Evolutionary conservation across 92 coral and sea anemone species (phyloP), one percentile per base, ranked within the genome.

Genomic region (Zoanthus sociatus): DNA sequence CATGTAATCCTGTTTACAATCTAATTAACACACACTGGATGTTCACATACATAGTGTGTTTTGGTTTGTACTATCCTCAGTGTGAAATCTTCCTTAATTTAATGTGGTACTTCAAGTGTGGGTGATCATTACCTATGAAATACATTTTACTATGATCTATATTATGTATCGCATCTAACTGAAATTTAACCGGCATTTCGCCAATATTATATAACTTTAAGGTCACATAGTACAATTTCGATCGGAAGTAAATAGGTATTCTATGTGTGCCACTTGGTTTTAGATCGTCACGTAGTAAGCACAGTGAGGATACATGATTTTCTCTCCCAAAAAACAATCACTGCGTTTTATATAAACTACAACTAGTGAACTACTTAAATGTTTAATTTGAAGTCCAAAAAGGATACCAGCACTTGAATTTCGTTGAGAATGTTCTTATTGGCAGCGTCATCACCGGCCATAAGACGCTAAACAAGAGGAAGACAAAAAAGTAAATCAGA

Each of bases 381-480:
- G 55, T 13, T 64, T 16, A 3, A 14, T 15, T 6, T 31, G 14
- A 33, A 30, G 9, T 63, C 32, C 12, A 67, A 47, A 86, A 93
- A 97, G 98, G 99, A 97, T 97, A 97, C 99, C 88, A 97, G 95
- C 42, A 93, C 72, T 67, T 92, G 87, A 55, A 97, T 97, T 88
- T 97, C 99, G 79, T 94, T 90, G 50, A 97, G 87, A 63, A 97
- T 97, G 63, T 90, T 84, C 83, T 97, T 93, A 69, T 92, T 97
- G 15, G 98, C 96, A 32, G 98, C 95, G 37, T 95, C 99, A 78
- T 97, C 99, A n/a, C 96, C 99, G 44, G 98, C 99, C 99, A 97
- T 97, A 55, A 97, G 92, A 37, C 99, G 94, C 99, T 97, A 87
- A 69, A 50, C 61, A 50, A 55, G 84, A 64, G 69, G 67, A 32